Evolutionary conservation across 1,140 invertebrate species (phyloP), one percentile per base, ranked within the genome.

Genomic region (Drosophila teissieri): DNA sequence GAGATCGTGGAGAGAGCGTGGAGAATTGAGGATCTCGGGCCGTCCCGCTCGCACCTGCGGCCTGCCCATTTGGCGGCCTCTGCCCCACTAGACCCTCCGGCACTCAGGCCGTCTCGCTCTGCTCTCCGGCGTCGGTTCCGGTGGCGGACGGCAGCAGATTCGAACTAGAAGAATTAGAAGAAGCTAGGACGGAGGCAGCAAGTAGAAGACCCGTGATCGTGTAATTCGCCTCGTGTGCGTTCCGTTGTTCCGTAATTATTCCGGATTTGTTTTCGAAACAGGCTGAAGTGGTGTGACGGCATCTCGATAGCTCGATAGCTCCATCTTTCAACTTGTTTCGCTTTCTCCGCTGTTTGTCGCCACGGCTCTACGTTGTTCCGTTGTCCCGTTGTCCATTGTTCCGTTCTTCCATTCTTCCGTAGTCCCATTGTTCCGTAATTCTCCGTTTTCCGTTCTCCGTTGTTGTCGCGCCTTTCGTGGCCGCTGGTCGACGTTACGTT

Each of bases 191-290:
- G 74, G 69, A 74, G 69, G 83, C 79, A 78, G 57, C 69, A 60
- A 75, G 69, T 53, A 85, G 84, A 88, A 83, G 78, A 69, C 60
- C 70, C 80, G 85, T 78, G 85, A 88, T 88, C 84, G 83, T 86
- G 83, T 86, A 86, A 86, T 86, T 88, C 86, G 79, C 83, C 83
- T 86, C 83, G 84, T 86, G 83, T 81, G 83, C 85, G 80, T 70
- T 75, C 70, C 75, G 69, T 79, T 76, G 49, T 70, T 76, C 75
- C 55, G 63, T 67, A 56, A 76, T 70, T 58, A 70, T 76, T 76
- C 67, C 58, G 48, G 53, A 61, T 63, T 67, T 79, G 78, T 72
- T 53, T 57, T 64, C 78, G 83, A 88, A 83, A 79, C 78, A 88
- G 64, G 64, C 63, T 82, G 83, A 86, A 81, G 73, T 78, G 68